Evolutionary conservation across 2,888 invertebrate species (phyloP).

Genomic region (Isoperla grammatica): DNA sequence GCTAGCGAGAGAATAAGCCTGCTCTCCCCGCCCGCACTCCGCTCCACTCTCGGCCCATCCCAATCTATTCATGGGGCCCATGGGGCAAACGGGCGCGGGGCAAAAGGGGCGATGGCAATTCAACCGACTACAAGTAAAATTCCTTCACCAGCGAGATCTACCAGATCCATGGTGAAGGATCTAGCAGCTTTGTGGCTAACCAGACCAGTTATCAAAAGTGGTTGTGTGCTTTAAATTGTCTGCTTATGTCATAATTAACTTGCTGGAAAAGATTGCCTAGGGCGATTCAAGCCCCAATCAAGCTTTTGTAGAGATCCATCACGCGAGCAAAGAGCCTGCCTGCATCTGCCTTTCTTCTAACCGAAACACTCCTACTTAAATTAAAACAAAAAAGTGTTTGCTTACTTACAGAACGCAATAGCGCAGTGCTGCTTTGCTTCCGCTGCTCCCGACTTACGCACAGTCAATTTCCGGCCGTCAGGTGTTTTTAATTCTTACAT

Average conservation of each 20-base stretch:
- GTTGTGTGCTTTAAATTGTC: slow-evolving; percentile 24
- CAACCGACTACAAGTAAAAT: slow-evolving; percentile 21
- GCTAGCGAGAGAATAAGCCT: slow-evolving; percentile 17
- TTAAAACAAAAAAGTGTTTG: too few relatives aligned
- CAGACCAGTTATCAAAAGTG: slow-evolving; percentile 19
- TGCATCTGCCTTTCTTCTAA: slow-evolving; percentile 3
- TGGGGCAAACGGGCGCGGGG: not conserved
- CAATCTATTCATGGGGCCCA: slow-evolving; percentile 16
- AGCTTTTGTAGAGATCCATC: slow-evolving; percentile 16
- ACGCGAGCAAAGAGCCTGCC: slow-evolving; percentile 13
- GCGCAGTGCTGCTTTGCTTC: too few relatives aligned
- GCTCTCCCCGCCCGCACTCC: slow-evolving; percentile 5
- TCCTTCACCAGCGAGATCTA: slow-evolving; percentile 21
- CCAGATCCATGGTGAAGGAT: slow-evolving; percentile 20
- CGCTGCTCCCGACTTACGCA: too few relatives aligned
- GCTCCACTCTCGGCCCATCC: slow-evolving; percentile 8
- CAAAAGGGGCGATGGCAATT: slow-evolving; percentile 15
- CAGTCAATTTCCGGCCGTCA: too few relatives aligned
- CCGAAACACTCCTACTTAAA: slow-evolving; percentile 17
- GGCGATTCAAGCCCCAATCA: slow-evolving; percentile 16
- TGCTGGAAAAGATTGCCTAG: slow-evolving; percentile 16
- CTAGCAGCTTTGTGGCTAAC: slow-evolving; percentile 15
- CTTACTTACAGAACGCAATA: too few relatives aligned
- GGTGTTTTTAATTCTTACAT: too few relatives aligned
- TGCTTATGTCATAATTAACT: slow-evolving; percentile 26